Evolutionary conservation across 2,113 vertebrate genomes (phyloP).

Genomic region (Pseudolaguvia tuberculata): DNA sequence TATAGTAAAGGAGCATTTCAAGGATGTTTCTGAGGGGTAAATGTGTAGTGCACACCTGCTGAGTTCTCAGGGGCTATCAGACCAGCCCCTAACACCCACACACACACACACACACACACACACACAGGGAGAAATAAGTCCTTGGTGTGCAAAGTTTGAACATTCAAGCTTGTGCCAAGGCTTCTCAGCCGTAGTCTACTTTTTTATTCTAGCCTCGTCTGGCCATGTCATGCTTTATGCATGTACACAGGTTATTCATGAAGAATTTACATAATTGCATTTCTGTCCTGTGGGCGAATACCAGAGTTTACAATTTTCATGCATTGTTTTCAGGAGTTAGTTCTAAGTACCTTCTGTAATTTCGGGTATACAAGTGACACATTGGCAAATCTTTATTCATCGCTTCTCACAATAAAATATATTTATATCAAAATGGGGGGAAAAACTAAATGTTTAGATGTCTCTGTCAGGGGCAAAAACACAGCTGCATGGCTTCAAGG

Average conservation of each 20-base stretch:
- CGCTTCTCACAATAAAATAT: constrained; percentile 1
- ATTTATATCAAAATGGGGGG: neutral
- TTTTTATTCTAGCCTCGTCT: constrained; percentile 52
- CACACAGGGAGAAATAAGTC: constrained; percentile 44
- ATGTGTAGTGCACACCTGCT: constrained; percentile 55
- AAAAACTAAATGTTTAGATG: constrained; percentile 27
- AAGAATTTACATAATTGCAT: constrained; percentile 18
- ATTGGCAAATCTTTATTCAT: constrained; percentile 15
- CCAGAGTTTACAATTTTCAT: constrained; percentile 28
- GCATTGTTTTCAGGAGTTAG: constrained; percentile 15
- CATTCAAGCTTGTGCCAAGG: constrained; percentile 48
- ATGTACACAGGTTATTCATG: constrained; percentile 40
- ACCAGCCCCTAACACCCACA: constrained; percentile 15
- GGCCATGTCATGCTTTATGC: constrained; percentile 33
- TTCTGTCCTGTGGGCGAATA: constrained; percentile 6
- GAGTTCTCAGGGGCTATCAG: constrained; percentile 53
- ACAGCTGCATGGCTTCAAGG: constrained; percentile 46
- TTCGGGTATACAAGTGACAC: constrained; percentile 29
- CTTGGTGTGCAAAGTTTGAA: constrained; percentile 54
- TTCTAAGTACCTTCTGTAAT: constrained; percentile 5
- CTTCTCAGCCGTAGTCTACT: constrained; percentile 50
- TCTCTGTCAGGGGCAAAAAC: constrained; percentile 21
- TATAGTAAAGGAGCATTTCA: constrained; percentile 10
- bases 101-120: neutral
- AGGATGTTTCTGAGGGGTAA: constrained; percentile 17